Percentiles rank a stretch among this genome's conserved stretches.
phyloP scores from a whole-genome alignment of 2,113 vertebrate species.

The Psettodes erumei region DNA sequence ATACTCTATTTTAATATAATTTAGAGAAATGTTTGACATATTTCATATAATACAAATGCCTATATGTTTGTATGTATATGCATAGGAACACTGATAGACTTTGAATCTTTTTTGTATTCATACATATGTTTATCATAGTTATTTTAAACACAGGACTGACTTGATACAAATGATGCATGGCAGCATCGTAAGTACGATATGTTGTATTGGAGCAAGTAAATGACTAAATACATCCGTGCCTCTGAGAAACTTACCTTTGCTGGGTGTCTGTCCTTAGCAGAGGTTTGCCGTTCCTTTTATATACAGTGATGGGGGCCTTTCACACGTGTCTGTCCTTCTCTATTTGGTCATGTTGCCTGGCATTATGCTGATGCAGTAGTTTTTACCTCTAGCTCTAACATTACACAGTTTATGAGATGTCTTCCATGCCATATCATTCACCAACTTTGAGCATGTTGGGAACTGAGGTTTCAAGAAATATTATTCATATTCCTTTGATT shows the following conservation, averaged over 20 bases:
- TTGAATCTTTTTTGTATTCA: background rate
- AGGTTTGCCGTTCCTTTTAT: slow-evolving; percentile 71
- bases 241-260: slow-evolving; percentile 73
- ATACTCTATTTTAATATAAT: slow-evolving; percentile 13
- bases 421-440: slow-evolving; percentile 28
- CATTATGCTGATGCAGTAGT: slow-evolving; percentile 30
- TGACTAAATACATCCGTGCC: background rate
- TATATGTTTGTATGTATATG: too few species aligned
- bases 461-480: background rate
- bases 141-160: background rate
- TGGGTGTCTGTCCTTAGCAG: slow-evolving; percentile 58
- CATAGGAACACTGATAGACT: too few species aligned
- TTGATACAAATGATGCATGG: background rate
- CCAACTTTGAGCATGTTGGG: background rate
- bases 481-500: background rate
- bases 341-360: slow-evolving; percentile 80
- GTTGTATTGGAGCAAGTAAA: background rate
- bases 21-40: too few species aligned
- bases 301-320: slow-evolving; percentile 63
- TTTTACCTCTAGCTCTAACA: slow-evolving; percentile 48
- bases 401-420: slow-evolving; percentile 44
- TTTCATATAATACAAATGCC: too few species aligned
- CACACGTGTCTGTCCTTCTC: slow-evolving; percentile 52
- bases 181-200: background rate
- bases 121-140: too few species aligned